A percentile compares a stretch with the other conserved stretches of the same genome.
Evolutionary conservation across 2,797 vertebrate species (phyloP).

Genomic region (Cirrhinus molitorella): DNA sequence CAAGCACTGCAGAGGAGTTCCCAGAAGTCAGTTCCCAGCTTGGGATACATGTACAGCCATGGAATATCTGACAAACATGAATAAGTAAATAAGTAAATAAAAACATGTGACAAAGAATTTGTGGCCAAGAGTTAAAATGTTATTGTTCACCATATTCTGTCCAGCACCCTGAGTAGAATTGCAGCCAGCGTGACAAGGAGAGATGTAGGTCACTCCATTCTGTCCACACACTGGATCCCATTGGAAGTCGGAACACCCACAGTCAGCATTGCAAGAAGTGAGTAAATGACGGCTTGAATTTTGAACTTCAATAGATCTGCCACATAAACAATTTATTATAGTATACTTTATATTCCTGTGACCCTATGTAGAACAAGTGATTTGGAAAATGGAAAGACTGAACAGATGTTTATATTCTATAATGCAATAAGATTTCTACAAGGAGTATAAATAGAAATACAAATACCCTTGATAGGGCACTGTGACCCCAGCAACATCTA

Average conservation of each 20-base stretch:
- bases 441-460: background rate
- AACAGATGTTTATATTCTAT: background rate
- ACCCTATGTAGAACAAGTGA: no score
- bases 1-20: slow-evolving; percentile 81
- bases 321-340: slow-evolving; percentile 9
- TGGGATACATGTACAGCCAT: slow-evolving; percentile 87
- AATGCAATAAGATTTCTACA: background rate
- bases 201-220: slow-evolving; percentile 87
- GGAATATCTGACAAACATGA: slow-evolving; percentile 81
- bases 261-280: slow-evolving; percentile 83
- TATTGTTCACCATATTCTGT: slow-evolving; percentile 81
- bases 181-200: slow-evolving; percentile 90
- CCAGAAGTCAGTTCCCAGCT: slow-evolving; percentile 53
- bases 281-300: slow-evolving; percentile 66
- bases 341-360: background rate
- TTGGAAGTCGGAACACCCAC: slow-evolving; percentile 79
- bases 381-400: background rate
- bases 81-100: background rate
- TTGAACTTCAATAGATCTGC: slow-evolving; percentile 56
- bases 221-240: slow-evolving; percentile 93
- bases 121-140: no score
- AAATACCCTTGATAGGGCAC: slow-evolving; percentile 74
- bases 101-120: background rate
- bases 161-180: slow-evolving; percentile 72
- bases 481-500: slow-evolving; percentile 78